phyloP scores from a whole-genome alignment of 2,888 invertebrate species.

The Ryuthela nishihirai region DNA sequence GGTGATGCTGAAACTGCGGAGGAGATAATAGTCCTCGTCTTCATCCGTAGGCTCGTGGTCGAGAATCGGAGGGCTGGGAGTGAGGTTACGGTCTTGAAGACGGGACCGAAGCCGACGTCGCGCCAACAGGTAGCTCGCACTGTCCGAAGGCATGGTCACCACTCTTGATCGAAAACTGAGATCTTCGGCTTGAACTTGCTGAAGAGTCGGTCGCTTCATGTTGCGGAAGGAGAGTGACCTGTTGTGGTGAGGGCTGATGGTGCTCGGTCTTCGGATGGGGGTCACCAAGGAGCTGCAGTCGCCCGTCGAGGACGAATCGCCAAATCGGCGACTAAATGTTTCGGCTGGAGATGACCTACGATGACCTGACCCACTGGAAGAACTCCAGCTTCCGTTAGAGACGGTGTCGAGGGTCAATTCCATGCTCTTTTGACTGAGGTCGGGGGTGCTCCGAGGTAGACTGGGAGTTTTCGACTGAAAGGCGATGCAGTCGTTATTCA shows the following conservation, averaged over 20 bases:
- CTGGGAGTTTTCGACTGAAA: not conserved
- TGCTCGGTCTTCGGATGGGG: slow-evolving; percentile 1
- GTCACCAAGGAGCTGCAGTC: slow-evolving; percentile 2
- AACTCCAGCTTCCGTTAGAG: too few species aligned
- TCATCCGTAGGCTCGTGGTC: slow-evolving; percentile 53
- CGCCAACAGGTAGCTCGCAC: slow-evolving; percentile 14
- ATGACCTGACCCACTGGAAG: too few species aligned
- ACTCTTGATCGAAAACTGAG: slow-evolving; percentile 27
- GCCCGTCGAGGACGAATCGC: slow-evolving; percentile 3
- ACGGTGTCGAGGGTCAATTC: too few species aligned
- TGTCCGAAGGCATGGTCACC: slow-evolving; percentile 37
- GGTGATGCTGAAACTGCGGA: slow-evolving; percentile 90
- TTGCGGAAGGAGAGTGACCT: slow-evolving; percentile 27
- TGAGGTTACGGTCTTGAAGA: slow-evolving; percentile 1
- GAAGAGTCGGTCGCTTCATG: slow-evolving; percentile 29
- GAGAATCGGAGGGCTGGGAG: slow-evolving; percentile 16
- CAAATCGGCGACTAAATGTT: not conserved
- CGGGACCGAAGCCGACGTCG: slow-evolving; percentile 7
- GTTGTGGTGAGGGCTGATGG: slow-evolving; percentile 29
- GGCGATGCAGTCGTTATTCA: too few species aligned
- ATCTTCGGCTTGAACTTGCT: slow-evolving; percentile 30
- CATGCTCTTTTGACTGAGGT: too few species aligned
- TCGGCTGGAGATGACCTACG: too few species aligned
- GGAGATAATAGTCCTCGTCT: slow-evolving; percentile 84
- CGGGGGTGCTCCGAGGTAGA: slow-evolving; percentile 17